phyloP scores from a whole-genome alignment of 2,797 vertebrate genomes.

The Garrulus glandarius region DNA sequence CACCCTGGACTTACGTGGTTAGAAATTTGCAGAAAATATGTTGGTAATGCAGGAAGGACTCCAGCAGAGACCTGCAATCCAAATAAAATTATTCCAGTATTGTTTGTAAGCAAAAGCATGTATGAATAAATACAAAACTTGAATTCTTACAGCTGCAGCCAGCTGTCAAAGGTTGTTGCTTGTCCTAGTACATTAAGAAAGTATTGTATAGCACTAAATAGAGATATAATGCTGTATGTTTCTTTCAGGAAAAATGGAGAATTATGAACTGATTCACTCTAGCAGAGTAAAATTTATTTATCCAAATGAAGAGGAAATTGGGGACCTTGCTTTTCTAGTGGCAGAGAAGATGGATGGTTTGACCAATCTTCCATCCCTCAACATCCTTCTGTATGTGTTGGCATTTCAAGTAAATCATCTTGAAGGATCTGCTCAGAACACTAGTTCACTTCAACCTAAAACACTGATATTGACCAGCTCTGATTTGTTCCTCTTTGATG shows the following conservation, averaged over 20 bases:
- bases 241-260: conserved; percentile 92
- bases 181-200: background rate
- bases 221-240: background rate
- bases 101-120: background rate
- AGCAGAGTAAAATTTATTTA: conserved; percentile 96
- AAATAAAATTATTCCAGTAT: background rate
- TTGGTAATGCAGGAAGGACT: background rate
- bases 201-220: background rate
- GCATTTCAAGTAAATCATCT: conserved; percentile 83
- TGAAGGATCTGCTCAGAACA: conserved; percentile 47
- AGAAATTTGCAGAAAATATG: background rate
- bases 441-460: conserved; percentile 82
- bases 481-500: conserved; percentile 90
- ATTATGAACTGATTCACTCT: conserved; percentile 97
- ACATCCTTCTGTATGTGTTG: conserved; percentile 91
- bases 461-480: conserved; percentile 91
- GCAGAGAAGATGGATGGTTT: conserved; percentile 85
- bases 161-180: background rate
- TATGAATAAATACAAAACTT: background rate
- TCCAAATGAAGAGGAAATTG: conserved; percentile 96
- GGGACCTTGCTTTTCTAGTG: conserved; percentile 92
- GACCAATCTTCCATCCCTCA: conserved; percentile 76
- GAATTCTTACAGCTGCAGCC: background rate
- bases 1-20: background rate
- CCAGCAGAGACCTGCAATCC: background rate